These are phyloP conservation scores for Orthonevra nobilis DNA, from an alignment of 2,888 invertebrate genomes.

Conservation along the genomic window DNA sequence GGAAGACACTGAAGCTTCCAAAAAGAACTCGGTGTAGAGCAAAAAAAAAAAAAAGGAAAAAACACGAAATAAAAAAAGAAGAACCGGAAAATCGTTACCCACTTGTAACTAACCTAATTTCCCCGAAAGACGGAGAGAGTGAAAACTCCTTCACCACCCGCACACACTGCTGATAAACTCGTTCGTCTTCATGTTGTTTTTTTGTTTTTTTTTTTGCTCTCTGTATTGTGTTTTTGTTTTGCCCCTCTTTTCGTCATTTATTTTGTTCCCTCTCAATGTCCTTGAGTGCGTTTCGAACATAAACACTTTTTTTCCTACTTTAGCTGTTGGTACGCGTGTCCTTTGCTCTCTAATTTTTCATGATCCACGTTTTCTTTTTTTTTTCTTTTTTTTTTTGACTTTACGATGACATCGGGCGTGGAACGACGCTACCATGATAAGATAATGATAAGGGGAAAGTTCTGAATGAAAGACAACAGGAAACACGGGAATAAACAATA, in stretches of 20 bases:
- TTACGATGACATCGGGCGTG: background rate
- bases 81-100: conserved; percentile 68
- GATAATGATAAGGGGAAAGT: conserved; percentile 59
- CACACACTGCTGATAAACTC: conserved; percentile 13
- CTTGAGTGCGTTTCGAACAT: conserved; percentile 54
- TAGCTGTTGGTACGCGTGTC: background rate
- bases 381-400: too few species aligned
- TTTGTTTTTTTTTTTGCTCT: background rate
- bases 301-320: conserved; percentile 38
- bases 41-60: conserved; percentile 6
- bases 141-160: background rate
- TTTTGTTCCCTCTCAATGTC: conserved; percentile 20
- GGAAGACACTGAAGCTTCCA: too few species aligned
- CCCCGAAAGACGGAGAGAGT: conserved; percentile 32
- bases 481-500: conserved; percentile 13
- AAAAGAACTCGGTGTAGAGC: background rate
- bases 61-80: conserved; percentile 8
- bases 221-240: conserved; percentile 3
- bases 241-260: background rate
- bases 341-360: conserved; percentile 36
- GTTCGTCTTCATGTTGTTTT: conserved; percentile 12
- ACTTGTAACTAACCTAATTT: conserved; percentile 70
- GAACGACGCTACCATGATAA: conserved; percentile 4
- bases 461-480: conserved; percentile 45
- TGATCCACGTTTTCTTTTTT: conserved; percentile 41